Percentiles rank a stretch among this genome's conserved stretches.
phyloP scores from a whole-genome alignment of 2,113 vertebrate species.

The Sakesphorus luctuosus region DNA sequence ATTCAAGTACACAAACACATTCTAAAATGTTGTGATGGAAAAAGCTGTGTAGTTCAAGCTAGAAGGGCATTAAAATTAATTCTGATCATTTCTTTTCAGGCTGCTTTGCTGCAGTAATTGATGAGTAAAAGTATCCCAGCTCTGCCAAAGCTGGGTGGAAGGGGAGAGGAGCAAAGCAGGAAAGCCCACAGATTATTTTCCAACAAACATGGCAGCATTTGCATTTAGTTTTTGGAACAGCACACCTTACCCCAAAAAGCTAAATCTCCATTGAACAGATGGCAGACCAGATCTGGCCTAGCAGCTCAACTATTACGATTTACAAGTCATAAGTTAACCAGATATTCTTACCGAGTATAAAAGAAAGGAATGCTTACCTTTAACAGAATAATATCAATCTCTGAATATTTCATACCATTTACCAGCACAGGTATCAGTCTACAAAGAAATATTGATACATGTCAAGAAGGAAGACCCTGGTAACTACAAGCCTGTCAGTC shows the following conservation, averaged over 20 bases:
- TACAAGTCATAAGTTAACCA: background rate
- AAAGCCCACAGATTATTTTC: background rate
- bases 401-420: conserved; percentile 98
- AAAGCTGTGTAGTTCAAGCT: background rate
- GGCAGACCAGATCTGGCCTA: background rate
- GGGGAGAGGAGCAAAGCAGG: background rate
- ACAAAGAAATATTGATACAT: conserved; percentile 49
- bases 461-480: conserved; percentile 12
- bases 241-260: background rate
- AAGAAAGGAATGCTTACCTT: conserved; percentile 82
- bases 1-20: background rate
- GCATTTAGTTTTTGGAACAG: background rate
- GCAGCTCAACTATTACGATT: background rate
- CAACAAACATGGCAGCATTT: background rate
- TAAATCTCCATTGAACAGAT: background rate
- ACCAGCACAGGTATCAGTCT: conserved; percentile 94
- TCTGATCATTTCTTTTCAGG: background rate
- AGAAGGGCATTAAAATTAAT: background rate
- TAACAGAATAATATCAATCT: conserved; percentile 96
- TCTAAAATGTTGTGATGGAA: background rate
- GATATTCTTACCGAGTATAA: background rate
- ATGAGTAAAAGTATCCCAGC: background rate
- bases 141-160: background rate
- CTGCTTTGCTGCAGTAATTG: background rate
- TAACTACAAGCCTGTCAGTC: background rate